Evolutionary conservation across 2,888 invertebrate species (phyloP).

Genomic region (Xylophagus ater): DNA sequence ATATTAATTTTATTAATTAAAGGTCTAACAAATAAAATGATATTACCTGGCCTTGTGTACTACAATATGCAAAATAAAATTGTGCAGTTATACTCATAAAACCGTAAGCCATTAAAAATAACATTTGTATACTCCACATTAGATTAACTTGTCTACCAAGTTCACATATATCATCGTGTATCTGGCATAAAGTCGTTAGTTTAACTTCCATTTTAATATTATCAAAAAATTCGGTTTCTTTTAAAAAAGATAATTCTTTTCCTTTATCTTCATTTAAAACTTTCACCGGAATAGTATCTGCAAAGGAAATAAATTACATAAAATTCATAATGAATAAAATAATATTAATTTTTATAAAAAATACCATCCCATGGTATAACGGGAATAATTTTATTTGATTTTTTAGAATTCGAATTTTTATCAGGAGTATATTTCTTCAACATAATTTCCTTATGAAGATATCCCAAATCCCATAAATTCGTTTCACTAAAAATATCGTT

Average conservation of each 20-base stretch:
- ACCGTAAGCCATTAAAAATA: slow-evolving; percentile 37
- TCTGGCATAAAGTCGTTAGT: slow-evolving; percentile 34
- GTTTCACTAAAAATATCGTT: slow-evolving; percentile 10
- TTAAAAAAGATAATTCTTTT: slow-evolving; percentile 3
- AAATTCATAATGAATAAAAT: background rate
- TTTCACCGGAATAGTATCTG: slow-evolving; percentile 11
- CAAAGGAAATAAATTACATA: background rate
- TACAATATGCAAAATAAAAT: slow-evolving; percentile 37
- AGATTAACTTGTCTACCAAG: slow-evolving; percentile 35
- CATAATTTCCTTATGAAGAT: slow-evolving; percentile 19
- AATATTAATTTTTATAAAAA: background rate
- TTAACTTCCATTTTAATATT: slow-evolving; percentile 32
- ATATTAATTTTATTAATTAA: slow-evolving; percentile 7
- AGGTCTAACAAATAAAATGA: background rate
- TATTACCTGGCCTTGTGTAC: slow-evolving; percentile 31
- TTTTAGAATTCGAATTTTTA: slow-evolving; percentile 1
- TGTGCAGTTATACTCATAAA: slow-evolving; percentile 39
- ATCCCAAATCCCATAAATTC: slow-evolving; percentile 13
- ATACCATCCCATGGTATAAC: slow-evolving; percentile 16
- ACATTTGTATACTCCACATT: slow-evolving; percentile 36
- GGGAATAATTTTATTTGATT: slow-evolving; percentile 15
- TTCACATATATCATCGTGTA: slow-evolving; percentile 39
- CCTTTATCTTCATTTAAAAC: slow-evolving; percentile 9
- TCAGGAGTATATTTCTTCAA: slow-evolving; percentile 9
- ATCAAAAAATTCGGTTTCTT: slow-evolving; percentile 26